Conservation (phyloP, 2,888 invertebrate species). For the Osedax frankpressi region DNA sequence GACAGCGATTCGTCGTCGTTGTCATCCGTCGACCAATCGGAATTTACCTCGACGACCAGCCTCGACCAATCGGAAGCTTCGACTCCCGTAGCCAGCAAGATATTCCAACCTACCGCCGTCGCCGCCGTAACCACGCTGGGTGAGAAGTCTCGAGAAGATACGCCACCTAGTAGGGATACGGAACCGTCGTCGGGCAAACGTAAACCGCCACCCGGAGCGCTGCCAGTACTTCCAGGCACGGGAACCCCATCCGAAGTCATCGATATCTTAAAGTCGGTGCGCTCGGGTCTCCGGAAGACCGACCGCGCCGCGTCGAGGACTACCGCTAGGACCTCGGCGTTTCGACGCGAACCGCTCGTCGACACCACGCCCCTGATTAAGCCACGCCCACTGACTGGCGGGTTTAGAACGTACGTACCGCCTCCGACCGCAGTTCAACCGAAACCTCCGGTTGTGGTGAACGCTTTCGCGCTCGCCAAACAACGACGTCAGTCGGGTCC, state of each 20-base stretch:
- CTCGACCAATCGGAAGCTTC: neutral
- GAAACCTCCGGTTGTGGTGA: neutral
- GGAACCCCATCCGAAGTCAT: neutral
- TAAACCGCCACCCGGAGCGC: neutral
- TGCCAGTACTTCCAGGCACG: neutral
- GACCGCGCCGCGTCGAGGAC: neutral
- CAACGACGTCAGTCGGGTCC: neutral
- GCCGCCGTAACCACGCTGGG: too few species aligned
- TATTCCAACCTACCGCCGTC: neutral
- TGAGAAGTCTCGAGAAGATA: too few species aligned
- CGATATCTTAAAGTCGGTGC: neutral
- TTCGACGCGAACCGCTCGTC: neutral
- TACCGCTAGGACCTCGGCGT: neutral
- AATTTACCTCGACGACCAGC: too few species aligned
- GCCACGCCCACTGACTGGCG: neutral
- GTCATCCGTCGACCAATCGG: neutral
- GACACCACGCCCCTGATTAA: neutral
- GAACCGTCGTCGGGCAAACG: neutral
- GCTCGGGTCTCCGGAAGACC: neutral
- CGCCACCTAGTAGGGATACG: neutral
- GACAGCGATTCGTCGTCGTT: neutral
- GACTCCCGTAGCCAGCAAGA: neutral
- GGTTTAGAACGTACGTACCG: neutral
- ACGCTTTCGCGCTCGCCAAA: neutral
- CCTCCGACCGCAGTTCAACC: neutral